phyloP scores from a whole-genome alignment of 2,797 vertebrate species.

The Astyanax mexicanus region DNA sequence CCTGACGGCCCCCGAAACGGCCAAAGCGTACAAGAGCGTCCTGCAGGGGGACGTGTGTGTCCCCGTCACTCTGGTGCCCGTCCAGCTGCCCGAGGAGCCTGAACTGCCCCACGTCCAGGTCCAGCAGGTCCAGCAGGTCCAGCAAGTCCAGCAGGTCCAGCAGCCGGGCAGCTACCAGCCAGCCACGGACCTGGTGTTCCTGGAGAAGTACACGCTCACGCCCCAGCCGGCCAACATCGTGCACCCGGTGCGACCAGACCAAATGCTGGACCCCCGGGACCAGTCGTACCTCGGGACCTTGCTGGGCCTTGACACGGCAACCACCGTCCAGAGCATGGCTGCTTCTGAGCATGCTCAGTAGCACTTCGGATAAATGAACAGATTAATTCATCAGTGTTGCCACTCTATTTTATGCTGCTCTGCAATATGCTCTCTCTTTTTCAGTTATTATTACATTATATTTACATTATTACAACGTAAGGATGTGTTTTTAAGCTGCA shows the following conservation, averaged over 20 bases:
- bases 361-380: background rate
- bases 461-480: too few species aligned
- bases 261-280: slow-evolving; percentile 92
- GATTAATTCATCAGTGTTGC: background rate
- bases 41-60: slow-evolving; percentile 74
- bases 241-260: slow-evolving; percentile 91
- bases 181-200: slow-evolving; percentile 87
- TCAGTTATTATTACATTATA: background rate
- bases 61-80: slow-evolving; percentile 78
- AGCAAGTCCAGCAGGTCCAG: slow-evolving; percentile 73
- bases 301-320: slow-evolving; percentile 87
- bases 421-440: background rate
- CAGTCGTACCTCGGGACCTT: slow-evolving; percentile 93
- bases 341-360: slow-evolving; percentile 80
- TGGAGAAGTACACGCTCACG: slow-evolving; percentile 96
- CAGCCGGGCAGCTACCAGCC: slow-evolving; percentile 83
- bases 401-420: background rate
- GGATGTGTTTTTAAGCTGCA: too few species aligned
- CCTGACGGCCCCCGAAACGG: slow-evolving; percentile 74
- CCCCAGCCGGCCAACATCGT: slow-evolving; percentile 92
- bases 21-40: slow-evolving; percentile 63
- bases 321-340: slow-evolving; percentile 84
- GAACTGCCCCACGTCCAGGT: slow-evolving; percentile 71
- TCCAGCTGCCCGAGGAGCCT: slow-evolving; percentile 72
- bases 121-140: slow-evolving; percentile 73